These are phyloP conservation scores for Pipistrellus kuhlii DNA, from an alignment of 2,797 vertebrate species.

Conservation along the genomic window DNA sequence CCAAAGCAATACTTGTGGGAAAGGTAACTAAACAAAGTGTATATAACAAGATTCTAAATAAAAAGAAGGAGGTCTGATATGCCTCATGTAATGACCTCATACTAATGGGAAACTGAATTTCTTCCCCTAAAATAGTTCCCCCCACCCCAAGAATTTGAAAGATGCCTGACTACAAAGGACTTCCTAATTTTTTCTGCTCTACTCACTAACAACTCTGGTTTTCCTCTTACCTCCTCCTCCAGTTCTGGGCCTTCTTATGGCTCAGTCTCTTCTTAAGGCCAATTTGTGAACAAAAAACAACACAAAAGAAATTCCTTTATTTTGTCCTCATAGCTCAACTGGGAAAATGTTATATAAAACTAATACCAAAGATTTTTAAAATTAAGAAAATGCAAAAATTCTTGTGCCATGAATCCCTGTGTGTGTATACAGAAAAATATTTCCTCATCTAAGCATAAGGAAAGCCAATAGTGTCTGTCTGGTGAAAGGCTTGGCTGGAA, in stretches of 20 bases:
- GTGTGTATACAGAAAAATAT: neutral
- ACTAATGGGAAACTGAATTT: neutral
- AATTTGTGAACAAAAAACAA: constrained; percentile 38
- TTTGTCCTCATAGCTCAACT: neutral
- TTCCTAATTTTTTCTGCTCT: neutral
- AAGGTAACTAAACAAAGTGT: fast-evolving
- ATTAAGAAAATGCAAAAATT: neutral
- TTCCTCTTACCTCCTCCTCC: neutral
- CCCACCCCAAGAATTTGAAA: neutral
- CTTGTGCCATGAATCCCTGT: neutral
- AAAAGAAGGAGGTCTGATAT: fast-evolving
- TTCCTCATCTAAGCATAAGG: neutral
- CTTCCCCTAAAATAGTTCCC: neutral
- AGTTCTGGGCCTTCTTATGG: neutral
- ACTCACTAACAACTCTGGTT: neutral
- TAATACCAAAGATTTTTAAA: neutral
- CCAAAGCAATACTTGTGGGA: too few relatives aligned
- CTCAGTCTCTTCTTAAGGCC: neutral
- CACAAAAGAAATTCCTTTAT: neutral
- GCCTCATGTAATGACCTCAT: neutral
- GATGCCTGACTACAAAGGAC: neutral
- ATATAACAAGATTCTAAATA: neutral
- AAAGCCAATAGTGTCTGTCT: fast-evolving
- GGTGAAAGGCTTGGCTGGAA: neutral
- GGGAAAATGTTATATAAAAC: neutral